Evolutionary conservation across 2,888 invertebrate species (phyloP).

Genomic region (Rhimphoctona megacephalus): DNA sequence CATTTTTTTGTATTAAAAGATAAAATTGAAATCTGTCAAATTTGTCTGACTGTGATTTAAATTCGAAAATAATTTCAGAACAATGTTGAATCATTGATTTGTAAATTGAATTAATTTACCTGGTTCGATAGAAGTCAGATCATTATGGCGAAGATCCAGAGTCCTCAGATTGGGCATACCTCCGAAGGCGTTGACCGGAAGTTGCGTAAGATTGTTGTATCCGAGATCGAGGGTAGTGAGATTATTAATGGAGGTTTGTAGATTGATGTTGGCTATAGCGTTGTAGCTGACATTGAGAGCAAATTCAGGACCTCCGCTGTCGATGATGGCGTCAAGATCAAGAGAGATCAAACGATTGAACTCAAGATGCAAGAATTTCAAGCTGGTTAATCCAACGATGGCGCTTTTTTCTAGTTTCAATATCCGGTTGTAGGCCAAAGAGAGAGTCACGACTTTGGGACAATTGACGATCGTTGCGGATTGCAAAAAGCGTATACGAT

Average conservation of each 20-base stretch:
- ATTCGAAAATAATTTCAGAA: too few species aligned
- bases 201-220: constrained; percentile 91
- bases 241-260: constrained; percentile 85
- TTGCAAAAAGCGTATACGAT: constrained; percentile 90
- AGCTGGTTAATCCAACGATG: constrained; percentile 91
- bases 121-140: constrained; percentile 91
- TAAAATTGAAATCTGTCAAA: too few species aligned
- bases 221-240: constrained; percentile 94
- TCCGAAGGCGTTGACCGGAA: constrained; percentile 89
- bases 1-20: too few species aligned
- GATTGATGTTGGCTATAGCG: constrained; percentile 88
- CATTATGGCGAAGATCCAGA: constrained; percentile 93
- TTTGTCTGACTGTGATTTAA: too few species aligned
- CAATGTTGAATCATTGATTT: background rate
- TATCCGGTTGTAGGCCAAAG: constrained; percentile 93
- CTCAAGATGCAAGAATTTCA: constrained; percentile 93
- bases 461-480: constrained; percentile 91
- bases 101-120: constrained; percentile 84
- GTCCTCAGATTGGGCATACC: constrained; percentile 91
- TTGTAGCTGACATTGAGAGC: constrained; percentile 93
- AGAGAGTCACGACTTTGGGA: constrained; percentile 92
- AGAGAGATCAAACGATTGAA: constrained; percentile 91
- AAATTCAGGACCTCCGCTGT: constrained; percentile 86
- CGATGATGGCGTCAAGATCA: constrained; percentile 80
- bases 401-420: constrained; percentile 90